These are phyloP conservation scores for Glossosoma conforme DNA, from an alignment of 1,140 invertebrate genomes.

Conservation along the genomic window DNA sequence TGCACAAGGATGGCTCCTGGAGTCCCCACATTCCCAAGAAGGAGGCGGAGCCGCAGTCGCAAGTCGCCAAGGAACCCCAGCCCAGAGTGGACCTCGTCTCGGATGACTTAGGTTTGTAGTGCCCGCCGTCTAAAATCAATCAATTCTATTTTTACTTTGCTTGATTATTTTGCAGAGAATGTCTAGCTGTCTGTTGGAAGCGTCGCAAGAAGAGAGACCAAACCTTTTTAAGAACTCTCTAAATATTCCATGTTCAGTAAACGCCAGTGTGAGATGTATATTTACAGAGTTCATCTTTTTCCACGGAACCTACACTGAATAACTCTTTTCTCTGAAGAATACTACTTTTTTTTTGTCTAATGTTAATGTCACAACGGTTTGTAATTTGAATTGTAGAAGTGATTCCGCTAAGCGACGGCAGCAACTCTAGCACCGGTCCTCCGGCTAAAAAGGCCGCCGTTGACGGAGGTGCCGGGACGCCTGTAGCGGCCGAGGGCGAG, in stretches of 20 bases:
- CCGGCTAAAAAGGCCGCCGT: constrained; percentile 36
- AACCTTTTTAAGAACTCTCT: too few relatives aligned
- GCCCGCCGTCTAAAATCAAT: not conserved
- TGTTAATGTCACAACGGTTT: too few relatives aligned
- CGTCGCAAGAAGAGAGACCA: too few relatives aligned
- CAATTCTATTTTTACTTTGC: not conserved
- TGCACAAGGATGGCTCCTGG: constrained; percentile 89
- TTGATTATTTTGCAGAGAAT: too few relatives aligned
- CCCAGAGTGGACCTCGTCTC: constrained; percentile 50
- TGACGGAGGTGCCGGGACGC: not conserved
- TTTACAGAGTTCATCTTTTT: too few relatives aligned
- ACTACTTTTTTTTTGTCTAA: too few relatives aligned
- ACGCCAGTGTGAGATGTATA: too few relatives aligned
- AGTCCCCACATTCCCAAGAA: constrained; percentile 63
- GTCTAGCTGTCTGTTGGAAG: too few relatives aligned
- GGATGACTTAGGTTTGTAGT: constrained; percentile 47
- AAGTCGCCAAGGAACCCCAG: constrained; percentile 35
- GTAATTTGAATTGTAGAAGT: constrained; percentile 45
- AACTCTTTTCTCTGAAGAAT: too few relatives aligned
- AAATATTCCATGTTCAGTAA: too few relatives aligned
- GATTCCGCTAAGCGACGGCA: constrained; percentile 41
- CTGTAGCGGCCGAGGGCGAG: not conserved
- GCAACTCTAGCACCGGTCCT: constrained; percentile 28
- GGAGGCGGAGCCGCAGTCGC: constrained; percentile 45
- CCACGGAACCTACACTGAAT: too few relatives aligned